Evolutionary conservation across 1,140 invertebrate genomes (phyloP), one percentile per base, ranked within the genome.

Genomic region (Spodoptera frugiperda): DNA sequence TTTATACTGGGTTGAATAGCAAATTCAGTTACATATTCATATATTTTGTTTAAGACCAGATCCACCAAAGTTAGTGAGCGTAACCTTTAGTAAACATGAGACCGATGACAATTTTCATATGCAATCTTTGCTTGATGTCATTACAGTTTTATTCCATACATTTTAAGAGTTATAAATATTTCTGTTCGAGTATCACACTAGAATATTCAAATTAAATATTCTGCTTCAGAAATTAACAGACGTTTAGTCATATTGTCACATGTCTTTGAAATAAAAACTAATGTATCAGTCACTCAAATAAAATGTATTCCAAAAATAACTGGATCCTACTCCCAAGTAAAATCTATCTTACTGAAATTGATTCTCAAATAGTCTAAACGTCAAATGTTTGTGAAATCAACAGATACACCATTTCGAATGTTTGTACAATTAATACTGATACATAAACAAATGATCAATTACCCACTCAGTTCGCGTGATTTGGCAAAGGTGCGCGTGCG

Each of bases 381-480:
- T 3, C 10, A n/a, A 25, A 67, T 48, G 11, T 67, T 48, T 21
- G 19, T 67, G 0, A n/a, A 67, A 67, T 10, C 15, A 0, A 25
- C 19, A 19, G 63, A 14, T 46, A 63, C 10, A 57, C 1, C 3
- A 11, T 48, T 19, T 21, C 44, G 48, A 67, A 73, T 61, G 55
- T 73, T 73, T 25, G 55, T 61, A 61, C 21, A 51, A n/a, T n/a
- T n/a, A 51, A 19, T 49, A 72, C 46, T 51, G 33, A 71, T 71
- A 72, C 59, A 25, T 70, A 70, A 80, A 73, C 73, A 76, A 77
- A 83, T 80, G 77, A 84, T 82, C 77, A 73, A 84, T 80, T 82
- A 82, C 33, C 33, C 8, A 39, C 76, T 76, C 48, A 19, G 44
- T 53, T 80, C 82, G 46, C 80, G 80, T 82, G 82, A 82, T 84